A percentile compares a stretch with the other conserved stretches of the same genome.
phyloP scores from a whole-genome alignment of 2,888 invertebrate genomes.

The Brenthis daphne region DNA sequence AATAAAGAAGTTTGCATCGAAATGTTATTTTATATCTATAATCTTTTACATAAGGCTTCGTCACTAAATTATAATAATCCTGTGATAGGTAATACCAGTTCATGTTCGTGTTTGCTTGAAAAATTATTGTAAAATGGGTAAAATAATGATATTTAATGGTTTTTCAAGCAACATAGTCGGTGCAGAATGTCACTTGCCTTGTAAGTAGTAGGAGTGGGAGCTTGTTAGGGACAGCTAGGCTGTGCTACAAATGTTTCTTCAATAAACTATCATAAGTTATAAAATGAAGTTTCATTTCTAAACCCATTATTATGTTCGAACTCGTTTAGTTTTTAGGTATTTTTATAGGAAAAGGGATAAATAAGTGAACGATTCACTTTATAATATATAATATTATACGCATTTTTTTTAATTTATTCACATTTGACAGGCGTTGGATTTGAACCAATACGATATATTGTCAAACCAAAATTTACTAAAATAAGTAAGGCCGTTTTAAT shows the following conservation, averaged over 20 bases:
- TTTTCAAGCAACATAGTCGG: conserved; percentile 36
- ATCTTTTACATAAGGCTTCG: conserved; percentile 37
- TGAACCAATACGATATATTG: no score
- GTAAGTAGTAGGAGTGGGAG: conserved; percentile 57
- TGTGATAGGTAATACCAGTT: conserved; percentile 60
- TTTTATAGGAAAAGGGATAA: no score
- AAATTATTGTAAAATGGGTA: conserved; percentile 36
- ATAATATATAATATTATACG: no score
- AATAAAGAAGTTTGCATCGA: conserved; percentile 24
- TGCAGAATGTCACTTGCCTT: conserved; percentile 59
- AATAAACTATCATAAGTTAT: conserved; percentile 78
- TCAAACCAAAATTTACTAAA: no score
- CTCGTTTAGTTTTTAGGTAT: no score
- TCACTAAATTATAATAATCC: conserved; percentile 47
- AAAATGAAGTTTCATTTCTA: conserved; percentile 44
- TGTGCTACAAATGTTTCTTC: conserved; percentile 76
- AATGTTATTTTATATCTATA: conserved; percentile 26
- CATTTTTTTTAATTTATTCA: no score
- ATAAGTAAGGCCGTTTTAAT: no score
- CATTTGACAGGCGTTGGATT: no score
- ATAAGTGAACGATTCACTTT: no score
- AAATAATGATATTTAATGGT: conserved; percentile 17
- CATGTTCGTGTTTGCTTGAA: conserved; percentile 43
- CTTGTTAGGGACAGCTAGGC: conserved; percentile 76
- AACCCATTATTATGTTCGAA: neutral